Evolutionary conservation across 2,797 vertebrate species (phyloP), one percentile per base, ranked within the genome.

Genomic region (Cheirogaleus major): DNA sequence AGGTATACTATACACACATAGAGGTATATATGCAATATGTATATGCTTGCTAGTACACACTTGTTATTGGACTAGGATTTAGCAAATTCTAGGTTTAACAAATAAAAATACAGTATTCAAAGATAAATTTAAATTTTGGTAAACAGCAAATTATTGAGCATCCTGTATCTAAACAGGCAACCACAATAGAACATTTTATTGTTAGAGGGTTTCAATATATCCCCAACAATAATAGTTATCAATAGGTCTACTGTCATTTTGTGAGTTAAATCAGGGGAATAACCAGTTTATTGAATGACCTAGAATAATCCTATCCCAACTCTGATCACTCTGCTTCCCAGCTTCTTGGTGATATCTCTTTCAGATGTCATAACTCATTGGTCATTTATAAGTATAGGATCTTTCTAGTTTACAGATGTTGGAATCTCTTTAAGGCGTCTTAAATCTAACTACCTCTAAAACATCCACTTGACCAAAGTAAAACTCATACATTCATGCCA

Each of bases 61-160:
- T 61, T 41, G 3, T 1, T 83, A 5, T 89, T 83, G 73, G 80
- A 63, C n/a, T 55, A 88, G 69, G 27, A 92, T 23, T 75, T 50
- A 89, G n/a, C 17, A 80, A 92, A 90, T 76, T 25, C 23, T 43
- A 78, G 18, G 59, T 90, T 92, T 93, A 83, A 86, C 20, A 79
- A 79, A 75, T 63, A 89, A 59, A 79, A 72, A 35, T 10, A 38
- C 10, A 59, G 8, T 17, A 75, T 87, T 14, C 13, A 22, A 14
- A 92, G n/a, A 67, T 59, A 65, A 70, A 61, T 55, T 63, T 52
- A 38, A 57, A 63, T 65, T 80, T 72, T 14, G 15, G 6, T 61
- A 80, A 92, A 80, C 11, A 25, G 79, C 1, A 25, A 92, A 43
- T 38, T 82, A 45, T 27, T 70, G 18, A 1, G 14, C 30, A 43